Base-by-base conservation (phyloP, 2,113 vertebrate species). In the Nyctibius bracteatus region DNA sequence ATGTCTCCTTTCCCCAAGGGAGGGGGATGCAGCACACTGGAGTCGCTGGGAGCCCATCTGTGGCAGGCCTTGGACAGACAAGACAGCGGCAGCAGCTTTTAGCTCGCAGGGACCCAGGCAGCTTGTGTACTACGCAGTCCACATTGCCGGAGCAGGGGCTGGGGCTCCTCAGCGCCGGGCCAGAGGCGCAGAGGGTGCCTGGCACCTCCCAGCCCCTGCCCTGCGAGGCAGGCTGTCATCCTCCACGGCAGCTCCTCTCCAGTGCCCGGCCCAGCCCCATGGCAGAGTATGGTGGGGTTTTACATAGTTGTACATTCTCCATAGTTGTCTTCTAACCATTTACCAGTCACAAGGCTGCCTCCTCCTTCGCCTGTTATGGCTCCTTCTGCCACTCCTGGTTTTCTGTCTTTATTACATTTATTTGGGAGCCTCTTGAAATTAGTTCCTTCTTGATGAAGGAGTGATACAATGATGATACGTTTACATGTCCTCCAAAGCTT, bases 221-320 rank as follows among this genome's bases (percentile, higher is more conserved):
- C 20, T 12, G 24, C 35, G 37, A 46, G 68, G 22, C 47, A 72
- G 52, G 30, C 39, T 65, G 35, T 59, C 4, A 1, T 43, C 25
- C 9, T 18, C 19, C 44, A n/a, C 0, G 3, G 39, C 46, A 41
- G 24, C 55, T 52, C 30, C 28, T 66, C 62, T 33, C 33, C 41
- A 61, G 35, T 10, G 35, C 62, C 44, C 57, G 20, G 20, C 28
- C 6, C 65, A 77, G 35, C 20, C 46, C 46, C 24, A 14, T 1
- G 5, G 44, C 66, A 87, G 39, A 70, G 62, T 18, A 11, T 2
- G 14, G 46, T 20, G 57, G 13, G 43, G 7, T 31, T 77, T 81
- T 63, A 72, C 21, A 59, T 2, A 41, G 43, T 18, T 58, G 8
- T 46, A n/a, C 2, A 4, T 7, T 35, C 31, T 39, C 0, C 0